Conservation (phyloP, 2,113 vertebrate genomes). For the Morone chrysops region DNA sequence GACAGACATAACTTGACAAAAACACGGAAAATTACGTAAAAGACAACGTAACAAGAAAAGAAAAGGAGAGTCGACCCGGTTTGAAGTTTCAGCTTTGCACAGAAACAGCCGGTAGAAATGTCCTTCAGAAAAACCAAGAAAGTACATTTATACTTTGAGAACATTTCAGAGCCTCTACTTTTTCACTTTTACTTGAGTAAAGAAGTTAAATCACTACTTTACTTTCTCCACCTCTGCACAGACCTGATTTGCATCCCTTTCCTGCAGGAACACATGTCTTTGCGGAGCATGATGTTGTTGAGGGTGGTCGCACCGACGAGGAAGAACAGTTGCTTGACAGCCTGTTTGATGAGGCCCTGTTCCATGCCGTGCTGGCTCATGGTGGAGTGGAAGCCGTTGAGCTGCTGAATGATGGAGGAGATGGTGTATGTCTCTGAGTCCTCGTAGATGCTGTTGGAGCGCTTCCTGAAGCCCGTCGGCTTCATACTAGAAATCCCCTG, state of each 20-base stretch:
- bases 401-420: slow-evolving; percentile 91
- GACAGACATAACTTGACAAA: no score
- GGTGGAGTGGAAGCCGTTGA: slow-evolving; percentile 89
- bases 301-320: slow-evolving; percentile 89
- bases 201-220: no score
- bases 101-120: no score
- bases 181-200: no score
- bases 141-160: no score
- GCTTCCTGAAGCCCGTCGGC: slow-evolving; percentile 94
- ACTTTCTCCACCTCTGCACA: background rate
- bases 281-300: slow-evolving; percentile 96
- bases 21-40: no score
- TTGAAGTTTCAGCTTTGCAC: no score
- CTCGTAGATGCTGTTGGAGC: slow-evolving; percentile 90
- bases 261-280: slow-evolving; percentile 98
- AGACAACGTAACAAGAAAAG: no score
- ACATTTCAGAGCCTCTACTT: no score
- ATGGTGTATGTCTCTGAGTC: slow-evolving; percentile 90
- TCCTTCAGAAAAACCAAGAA: no score
- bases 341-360: slow-evolving; percentile 88
- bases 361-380: slow-evolving; percentile 95
- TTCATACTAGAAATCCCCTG: slow-evolving; percentile 97
- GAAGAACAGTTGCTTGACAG: slow-evolving; percentile 92
- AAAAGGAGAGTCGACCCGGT: no score
- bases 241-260: slow-evolving; percentile 99